These are phyloP conservation scores for Acomys russatus DNA, from an alignment of 2,797 vertebrate species.

Conservation along the genomic window DNA sequence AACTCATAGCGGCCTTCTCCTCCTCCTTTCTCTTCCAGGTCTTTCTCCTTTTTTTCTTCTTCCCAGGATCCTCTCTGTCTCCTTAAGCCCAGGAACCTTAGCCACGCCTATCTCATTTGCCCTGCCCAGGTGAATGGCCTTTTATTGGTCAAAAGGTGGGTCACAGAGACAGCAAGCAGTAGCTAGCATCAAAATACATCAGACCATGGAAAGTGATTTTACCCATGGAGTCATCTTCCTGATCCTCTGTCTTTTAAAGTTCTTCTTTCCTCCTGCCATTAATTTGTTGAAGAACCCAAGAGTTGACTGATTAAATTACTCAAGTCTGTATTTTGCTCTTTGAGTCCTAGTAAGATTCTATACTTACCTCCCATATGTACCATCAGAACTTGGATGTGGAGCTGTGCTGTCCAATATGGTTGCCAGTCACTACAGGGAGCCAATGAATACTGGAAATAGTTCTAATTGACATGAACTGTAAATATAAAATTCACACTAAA, in stretches of 20 bases:
- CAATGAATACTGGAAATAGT: background rate
- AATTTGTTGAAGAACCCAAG: constrained; percentile 33
- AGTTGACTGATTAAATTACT: background rate
- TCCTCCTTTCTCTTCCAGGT: too few species aligned
- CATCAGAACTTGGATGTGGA: background rate
- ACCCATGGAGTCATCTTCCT: background rate
- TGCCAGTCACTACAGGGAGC: background rate
- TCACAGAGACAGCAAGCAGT: too few species aligned
- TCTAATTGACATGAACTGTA: background rate
- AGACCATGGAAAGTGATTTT: background rate
- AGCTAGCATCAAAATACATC: too few species aligned
- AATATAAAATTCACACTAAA: background rate
- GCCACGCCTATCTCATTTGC: too few species aligned
- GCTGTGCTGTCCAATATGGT: background rate
- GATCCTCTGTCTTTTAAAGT: background rate
- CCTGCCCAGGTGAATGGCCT: too few species aligned
- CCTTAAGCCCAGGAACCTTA: too few species aligned
- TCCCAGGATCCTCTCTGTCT: too few species aligned
- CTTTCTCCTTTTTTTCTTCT: too few species aligned
- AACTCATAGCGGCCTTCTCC: too few species aligned
- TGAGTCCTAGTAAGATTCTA: background rate
- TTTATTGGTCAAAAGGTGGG: too few species aligned
- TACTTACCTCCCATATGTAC: background rate
- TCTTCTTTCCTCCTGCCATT: background rate
- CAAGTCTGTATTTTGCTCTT: background rate